Evolutionary conservation across 1,140 invertebrate genomes (phyloP).

Genomic region (Drosophila rufa): DNA sequence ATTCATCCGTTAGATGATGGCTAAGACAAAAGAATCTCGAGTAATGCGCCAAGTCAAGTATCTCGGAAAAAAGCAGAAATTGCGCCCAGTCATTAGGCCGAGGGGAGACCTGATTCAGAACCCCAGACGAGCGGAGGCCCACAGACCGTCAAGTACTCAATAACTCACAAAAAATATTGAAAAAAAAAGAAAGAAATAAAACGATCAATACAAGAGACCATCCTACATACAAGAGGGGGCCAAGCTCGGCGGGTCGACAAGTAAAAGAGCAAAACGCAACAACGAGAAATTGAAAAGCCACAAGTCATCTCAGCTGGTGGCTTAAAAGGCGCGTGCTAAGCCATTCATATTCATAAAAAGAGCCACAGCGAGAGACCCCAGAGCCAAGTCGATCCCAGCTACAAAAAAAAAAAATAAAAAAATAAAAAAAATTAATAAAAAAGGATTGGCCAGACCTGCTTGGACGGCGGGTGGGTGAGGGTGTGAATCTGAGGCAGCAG

Average conservation of each 20-base stretch:
- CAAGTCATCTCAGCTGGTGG: slow-evolving; percentile 84
- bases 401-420: slow-evolving; percentile 24
- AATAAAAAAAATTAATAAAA: slow-evolving; percentile 42
- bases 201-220: slow-evolving; percentile 72
- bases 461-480: slow-evolving; percentile 42
- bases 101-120: slow-evolving; percentile 38
- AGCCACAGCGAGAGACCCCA: slow-evolving; percentile 50
- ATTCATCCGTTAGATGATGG: slow-evolving; percentile 60
- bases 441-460: slow-evolving; percentile 39
- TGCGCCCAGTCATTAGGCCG: slow-evolving; percentile 70
- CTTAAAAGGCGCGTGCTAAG: slow-evolving; percentile 84
- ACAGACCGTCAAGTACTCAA: slow-evolving; percentile 73
- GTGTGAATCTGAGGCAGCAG: slow-evolving; percentile 24
- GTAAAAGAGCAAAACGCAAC: slow-evolving; percentile 62
- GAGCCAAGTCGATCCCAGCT: slow-evolving; percentile 39
- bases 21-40: slow-evolving; percentile 74
- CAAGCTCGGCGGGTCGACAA: slow-evolving; percentile 42
- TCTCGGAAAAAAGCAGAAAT: slow-evolving; percentile 57
- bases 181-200: slow-evolving; percentile 58
- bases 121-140: slow-evolving; percentile 30
- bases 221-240: slow-evolving; percentile 26
- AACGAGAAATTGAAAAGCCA: slow-evolving; percentile 83
- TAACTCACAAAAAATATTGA: slow-evolving; percentile 64
- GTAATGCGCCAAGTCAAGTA: slow-evolving; percentile 59
- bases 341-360: slow-evolving; percentile 84